Conservation (phyloP, 1,140 invertebrate species). For the Plutomurus gul region DNA sequence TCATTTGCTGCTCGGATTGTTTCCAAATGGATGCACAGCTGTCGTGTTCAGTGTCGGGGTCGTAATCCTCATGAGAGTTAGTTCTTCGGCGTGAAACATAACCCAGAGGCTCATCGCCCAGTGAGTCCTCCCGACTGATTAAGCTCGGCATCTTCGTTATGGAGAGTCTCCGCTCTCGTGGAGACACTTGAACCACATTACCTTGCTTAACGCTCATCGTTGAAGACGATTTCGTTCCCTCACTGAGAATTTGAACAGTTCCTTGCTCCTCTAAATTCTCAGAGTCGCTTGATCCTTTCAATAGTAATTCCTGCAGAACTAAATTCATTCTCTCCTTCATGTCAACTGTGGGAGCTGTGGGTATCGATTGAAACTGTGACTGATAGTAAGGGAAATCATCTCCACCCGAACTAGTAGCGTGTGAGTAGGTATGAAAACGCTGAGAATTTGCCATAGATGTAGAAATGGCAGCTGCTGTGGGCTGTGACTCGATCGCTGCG, state of each 20-base stretch:
- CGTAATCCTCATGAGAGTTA: slow-evolving; percentile 51
- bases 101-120: slow-evolving; percentile 51
- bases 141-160: slow-evolving; percentile 37
- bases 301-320: slow-evolving; percentile 72
- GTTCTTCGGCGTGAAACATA: slow-evolving; percentile 49
- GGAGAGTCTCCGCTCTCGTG: slow-evolving; percentile 45
- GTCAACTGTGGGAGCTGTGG: slow-evolving; percentile 55
- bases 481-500: slow-evolving; percentile 65
- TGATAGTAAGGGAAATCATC: background rate
- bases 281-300: slow-evolving; percentile 64
- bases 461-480: slow-evolving; percentile 3
- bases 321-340: slow-evolving; percentile 78
- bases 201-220: background rate
- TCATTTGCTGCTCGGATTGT: slow-evolving; percentile 14
- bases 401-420: slow-evolving; percentile 38
- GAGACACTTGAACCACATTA: background rate
- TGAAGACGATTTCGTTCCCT: background rate
- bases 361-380: slow-evolving; percentile 30
- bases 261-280: background rate
- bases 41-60: slow-evolving; percentile 22
- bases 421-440: slow-evolving; percentile 41
- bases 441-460: slow-evolving; percentile 37
- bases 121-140: slow-evolving; percentile 48
- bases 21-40: slow-evolving; percentile 42
- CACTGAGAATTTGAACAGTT: background rate